phyloP scores from a whole-genome alignment of 2,888 invertebrate species.

The Melitaea athalia region DNA sequence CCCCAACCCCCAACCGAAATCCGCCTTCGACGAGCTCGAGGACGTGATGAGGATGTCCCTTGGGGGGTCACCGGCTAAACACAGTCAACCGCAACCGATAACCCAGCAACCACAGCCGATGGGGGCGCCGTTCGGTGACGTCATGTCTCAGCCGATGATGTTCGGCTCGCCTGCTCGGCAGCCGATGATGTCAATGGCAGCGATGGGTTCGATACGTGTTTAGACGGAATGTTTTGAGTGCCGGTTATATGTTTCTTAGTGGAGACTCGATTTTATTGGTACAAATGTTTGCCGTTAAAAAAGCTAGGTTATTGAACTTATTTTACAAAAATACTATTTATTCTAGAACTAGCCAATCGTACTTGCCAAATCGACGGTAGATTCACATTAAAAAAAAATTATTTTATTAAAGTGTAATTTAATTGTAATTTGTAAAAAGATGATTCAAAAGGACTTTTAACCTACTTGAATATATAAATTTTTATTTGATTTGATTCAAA shows the following conservation, averaged over 20 bases:
- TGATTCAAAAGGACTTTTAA: too few species aligned
- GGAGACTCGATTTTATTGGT: too few species aligned
- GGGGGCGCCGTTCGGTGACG: conserved; percentile 63
- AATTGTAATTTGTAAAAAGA: too few species aligned
- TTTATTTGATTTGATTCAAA: too few species aligned
- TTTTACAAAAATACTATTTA: too few species aligned
- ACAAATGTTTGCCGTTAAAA: too few species aligned
- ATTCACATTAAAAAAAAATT: too few species aligned
- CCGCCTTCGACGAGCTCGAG: conserved; percentile 86
- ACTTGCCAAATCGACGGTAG: too few species aligned
- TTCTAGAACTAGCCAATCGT: too few species aligned
- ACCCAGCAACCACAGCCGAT: conserved; percentile 61
- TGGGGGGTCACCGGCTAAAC: conserved; percentile 83
- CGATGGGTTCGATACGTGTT: conserved; percentile 74
- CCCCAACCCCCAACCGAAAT: conserved; percentile 78
- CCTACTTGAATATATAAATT: too few species aligned
- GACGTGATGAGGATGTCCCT: conserved; percentile 86
- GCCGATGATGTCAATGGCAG: conserved; percentile 76
- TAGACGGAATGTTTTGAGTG: conserved; percentile 39
- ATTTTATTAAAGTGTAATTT: too few species aligned
- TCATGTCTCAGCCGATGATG: conserved; percentile 72
- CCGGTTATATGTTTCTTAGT: conserved; percentile 19
- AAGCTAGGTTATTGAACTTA: too few species aligned
- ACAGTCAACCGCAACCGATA: conserved; percentile 63
- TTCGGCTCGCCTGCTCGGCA: conserved; percentile 74